Percentiles rank a stretch among this genome's conserved stretches.
These are phyloP conservation scores for Trachythela sp. DNA, from an alignment of 64 coral and sea anemone species.

Conservation along the genomic window DNA sequence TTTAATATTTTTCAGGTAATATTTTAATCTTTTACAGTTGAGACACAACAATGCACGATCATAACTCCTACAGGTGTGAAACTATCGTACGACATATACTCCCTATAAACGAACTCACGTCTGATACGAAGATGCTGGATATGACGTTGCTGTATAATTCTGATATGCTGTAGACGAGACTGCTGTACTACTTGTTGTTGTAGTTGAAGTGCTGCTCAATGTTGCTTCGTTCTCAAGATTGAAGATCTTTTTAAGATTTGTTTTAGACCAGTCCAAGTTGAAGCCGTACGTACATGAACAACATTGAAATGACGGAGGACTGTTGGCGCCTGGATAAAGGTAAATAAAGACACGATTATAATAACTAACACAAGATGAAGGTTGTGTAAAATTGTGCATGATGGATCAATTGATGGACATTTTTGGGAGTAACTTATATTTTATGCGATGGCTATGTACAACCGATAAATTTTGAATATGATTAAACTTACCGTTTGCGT, in stretches of 20 bases:
- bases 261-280: conserved; percentile 91
- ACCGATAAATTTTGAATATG: too few relatives aligned
- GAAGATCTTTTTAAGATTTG: conserved; percentile 89
- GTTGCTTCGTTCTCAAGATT: conserved; percentile 25
- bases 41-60: too few relatives aligned
- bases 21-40: too few relatives aligned
- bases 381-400: too few relatives aligned
- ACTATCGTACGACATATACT: not conserved
- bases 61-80: too few relatives aligned
- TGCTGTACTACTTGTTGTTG: not conserved
- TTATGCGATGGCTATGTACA: too few relatives aligned
- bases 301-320: conserved; percentile 93
- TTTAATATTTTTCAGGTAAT: too few relatives aligned
- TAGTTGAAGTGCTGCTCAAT: not conserved
- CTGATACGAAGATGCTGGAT: not conserved
- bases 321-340: conserved; percentile 55
- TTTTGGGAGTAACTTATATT: too few relatives aligned
- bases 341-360: not conserved
- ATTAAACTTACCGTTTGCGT: not conserved
- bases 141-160: not conserved
- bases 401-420: too few relatives aligned
- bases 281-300: conserved; percentile 83
- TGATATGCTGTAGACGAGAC: not conserved
- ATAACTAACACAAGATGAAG: not conserved
- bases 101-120: not conserved